Percentiles rank a stretch among this genome's conserved stretches.
These are phyloP conservation scores for Oncorhynchus kisutch DNA, from an alignment of 2,113 vertebrate species.

Conservation along the genomic window DNA sequence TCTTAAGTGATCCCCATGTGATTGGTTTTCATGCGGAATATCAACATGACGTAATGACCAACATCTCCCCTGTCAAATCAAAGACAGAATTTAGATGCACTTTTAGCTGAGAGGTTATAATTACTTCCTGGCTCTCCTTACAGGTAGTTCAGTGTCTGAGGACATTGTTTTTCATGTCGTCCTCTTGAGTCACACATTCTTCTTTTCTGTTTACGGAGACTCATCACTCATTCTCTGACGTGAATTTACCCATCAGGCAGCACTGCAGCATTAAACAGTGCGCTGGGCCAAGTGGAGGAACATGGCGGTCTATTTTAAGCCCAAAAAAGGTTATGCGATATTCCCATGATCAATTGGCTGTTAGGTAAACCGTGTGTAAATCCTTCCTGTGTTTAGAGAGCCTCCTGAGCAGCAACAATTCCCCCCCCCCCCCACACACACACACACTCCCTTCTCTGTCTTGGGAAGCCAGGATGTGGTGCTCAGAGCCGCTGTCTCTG, in stretches of 20 bases:
- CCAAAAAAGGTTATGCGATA: slow-evolving; percentile 69
- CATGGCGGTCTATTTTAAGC: slow-evolving; percentile 58
- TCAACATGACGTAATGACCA: not conserved
- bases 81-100: not conserved
- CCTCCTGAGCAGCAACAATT: slow-evolving; percentile 53
- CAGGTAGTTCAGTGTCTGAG: not conserved
- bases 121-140: slow-evolving; percentile 1
- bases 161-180: slow-evolving; percentile 7
- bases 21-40: too few relatives aligned
- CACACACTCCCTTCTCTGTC: not conserved
- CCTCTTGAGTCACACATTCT: slow-evolving; percentile 26
- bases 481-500: not conserved
- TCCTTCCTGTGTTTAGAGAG: slow-evolving; percentile 70
- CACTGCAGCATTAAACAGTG: slow-evolving; percentile 44
- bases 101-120: too few relatives aligned
- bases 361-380: slow-evolving; percentile 63
- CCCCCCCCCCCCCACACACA: not conserved
- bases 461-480: not conserved
- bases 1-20: too few relatives aligned
- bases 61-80: not conserved
- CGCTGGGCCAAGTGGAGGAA: slow-evolving; percentile 31
- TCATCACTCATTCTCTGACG: slow-evolving; percentile 20
- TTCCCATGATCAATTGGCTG: slow-evolving; percentile 57
- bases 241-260: slow-evolving; percentile 50
- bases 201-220: slow-evolving; percentile 35